phyloP scores from a whole-genome alignment of 2,113 vertebrate genomes.

The Capreolus pygargus region DNA sequence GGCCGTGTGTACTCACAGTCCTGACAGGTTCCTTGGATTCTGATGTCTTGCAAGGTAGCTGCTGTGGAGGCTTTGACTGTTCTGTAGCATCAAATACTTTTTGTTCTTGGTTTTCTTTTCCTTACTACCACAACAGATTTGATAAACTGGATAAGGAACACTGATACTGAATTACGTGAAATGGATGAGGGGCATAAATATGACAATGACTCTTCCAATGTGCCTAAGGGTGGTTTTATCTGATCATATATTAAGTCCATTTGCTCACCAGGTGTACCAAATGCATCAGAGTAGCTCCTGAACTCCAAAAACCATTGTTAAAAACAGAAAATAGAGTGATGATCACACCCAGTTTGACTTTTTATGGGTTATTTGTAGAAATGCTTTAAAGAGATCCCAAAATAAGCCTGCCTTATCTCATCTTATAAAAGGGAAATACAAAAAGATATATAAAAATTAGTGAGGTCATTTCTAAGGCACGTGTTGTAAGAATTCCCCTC shows the following conservation, averaged over 20 bases:
- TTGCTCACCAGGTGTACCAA: fast-evolving
- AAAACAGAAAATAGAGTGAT: not conserved
- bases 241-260: not conserved
- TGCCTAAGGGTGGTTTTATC: not conserved
- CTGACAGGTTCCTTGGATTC: not conserved
- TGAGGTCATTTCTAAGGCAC: not conserved
- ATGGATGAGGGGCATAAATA: not conserved
- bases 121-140: not conserved
- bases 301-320: not conserved
- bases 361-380: conserved; percentile 21
- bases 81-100: not conserved
- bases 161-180: not conserved
- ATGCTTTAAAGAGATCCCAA: not conserved
- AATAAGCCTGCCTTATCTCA: not conserved
- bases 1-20: fast-evolving
- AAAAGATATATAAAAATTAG: conserved; percentile 45
- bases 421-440: conserved; percentile 5
- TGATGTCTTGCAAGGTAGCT: not conserved
- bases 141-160: not conserved
- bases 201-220: not conserved
- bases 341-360: not conserved
- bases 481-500: not conserved
- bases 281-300: not conserved
- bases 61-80: not conserved
- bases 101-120: not conserved